Base-by-base conservation (phyloP, 2,888 invertebrate species). In the Trichopoda pennipes region DNA sequence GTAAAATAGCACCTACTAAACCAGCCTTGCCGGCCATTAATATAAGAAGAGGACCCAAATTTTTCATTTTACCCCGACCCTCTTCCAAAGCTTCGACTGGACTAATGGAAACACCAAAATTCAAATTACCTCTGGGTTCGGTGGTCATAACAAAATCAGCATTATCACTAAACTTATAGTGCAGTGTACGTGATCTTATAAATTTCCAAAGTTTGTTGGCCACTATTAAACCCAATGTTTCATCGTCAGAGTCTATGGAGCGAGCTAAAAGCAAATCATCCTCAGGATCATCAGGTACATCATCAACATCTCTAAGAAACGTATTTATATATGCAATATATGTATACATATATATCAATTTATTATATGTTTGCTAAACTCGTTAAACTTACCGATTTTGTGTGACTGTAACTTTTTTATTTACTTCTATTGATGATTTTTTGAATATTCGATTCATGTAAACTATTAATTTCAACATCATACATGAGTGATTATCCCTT, bases 371-470 rank as follows among this genome's bases (percentile, higher is more conserved):
- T 17, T 3, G 3, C 23, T 42, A 44, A n/a, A n/a, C 44, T 9
- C 17, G n/a, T 49, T 19, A 49, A 44, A 64, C 86, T 87, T 85
- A 94, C 94, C 93, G 93, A 84, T 93, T 96, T 89, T 95, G 94
- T 16, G 94, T 94, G 85, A 96, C 94, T 92, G 95, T 94, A 79
- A 96, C 92, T 86, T 95, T 95, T 74, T 95, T 95, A 58, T 94
- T 94, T 58, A 96, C 91, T 87, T 96, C 95, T 87, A 96, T 93
- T 66, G 95, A 94, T 0, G 96, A 94, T 85, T 96, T 96, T 89
- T 96, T 94, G 88, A 96, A 92, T 91, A 96, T 93, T 84, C 94
- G 93, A 91, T 96, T 96, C 91, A 96, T 95, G 89, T 96, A 96
- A 19, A 95, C 94, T 49, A 96, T 94, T 86, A 96, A 90, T 90